phyloP scores from a whole-genome alignment of 2,113 vertebrate species.

The Cathartes aura region DNA sequence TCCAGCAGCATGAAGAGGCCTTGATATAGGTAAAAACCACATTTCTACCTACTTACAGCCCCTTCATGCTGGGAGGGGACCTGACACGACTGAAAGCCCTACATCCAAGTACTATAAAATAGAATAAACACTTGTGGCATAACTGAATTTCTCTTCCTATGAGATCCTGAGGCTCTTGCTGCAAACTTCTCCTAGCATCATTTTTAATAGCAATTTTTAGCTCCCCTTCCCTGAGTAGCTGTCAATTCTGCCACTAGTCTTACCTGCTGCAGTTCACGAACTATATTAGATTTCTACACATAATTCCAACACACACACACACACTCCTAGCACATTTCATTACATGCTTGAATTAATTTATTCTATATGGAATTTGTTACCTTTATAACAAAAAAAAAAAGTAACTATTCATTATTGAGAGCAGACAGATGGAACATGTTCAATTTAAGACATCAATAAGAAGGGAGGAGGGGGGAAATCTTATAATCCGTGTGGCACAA shows the following conservation, averaged over 20 bases:
- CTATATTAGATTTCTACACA: constrained; percentile 61
- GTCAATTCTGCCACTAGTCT: constrained; percentile 36
- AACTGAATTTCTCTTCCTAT: not conserved
- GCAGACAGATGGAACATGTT: constrained; percentile 83
- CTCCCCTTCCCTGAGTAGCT: constrained; percentile 8
- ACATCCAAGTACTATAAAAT: not conserved
- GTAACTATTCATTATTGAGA: constrained; percentile 79
- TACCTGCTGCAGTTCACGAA: constrained; percentile 21
- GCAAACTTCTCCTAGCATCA: not conserved
- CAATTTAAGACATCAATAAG: constrained; percentile 82
- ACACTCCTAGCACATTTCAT: constrained; percentile 71
- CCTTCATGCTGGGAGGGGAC: not conserved
- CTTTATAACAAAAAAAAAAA: constrained; percentile 77
- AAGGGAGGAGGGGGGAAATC: constrained; percentile 51
- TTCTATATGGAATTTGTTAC: constrained; percentile 82
- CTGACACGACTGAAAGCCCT: not conserved
- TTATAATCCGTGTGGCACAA: constrained; percentile 77
- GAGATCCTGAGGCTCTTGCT: not conserved
- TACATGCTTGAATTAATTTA: constrained; percentile 83
- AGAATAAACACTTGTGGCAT: not conserved
- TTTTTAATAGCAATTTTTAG: not conserved
- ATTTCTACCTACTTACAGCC: not conserved
- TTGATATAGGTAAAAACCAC: not conserved
- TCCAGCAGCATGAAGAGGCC: not conserved
- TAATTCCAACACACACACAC: constrained; percentile 44